Conservation (phyloP, 2,797 vertebrate species). For the Apodemus agrarius region DNA sequence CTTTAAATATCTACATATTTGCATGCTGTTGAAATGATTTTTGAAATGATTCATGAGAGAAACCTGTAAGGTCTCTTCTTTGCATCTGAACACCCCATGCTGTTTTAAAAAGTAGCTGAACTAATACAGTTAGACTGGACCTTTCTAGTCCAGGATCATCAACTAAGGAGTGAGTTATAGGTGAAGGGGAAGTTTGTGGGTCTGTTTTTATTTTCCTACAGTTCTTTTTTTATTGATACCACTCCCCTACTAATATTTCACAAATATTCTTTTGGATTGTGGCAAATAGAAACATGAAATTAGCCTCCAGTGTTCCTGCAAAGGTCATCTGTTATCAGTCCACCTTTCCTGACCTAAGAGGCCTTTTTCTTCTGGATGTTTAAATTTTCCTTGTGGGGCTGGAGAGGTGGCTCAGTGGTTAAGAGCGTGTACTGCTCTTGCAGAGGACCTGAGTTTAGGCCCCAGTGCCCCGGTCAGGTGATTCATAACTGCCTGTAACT, state of each 20-base stretch:
- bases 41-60: neutral
- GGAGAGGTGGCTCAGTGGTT: neutral
- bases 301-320: neutral
- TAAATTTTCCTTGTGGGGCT: neutral
- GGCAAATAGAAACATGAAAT: neutral
- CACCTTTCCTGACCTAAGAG: neutral
- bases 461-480: neutral
- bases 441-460: neutral
- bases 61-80: neutral
- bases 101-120: neutral
- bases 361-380: neutral
- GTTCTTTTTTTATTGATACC: neutral
- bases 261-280: neutral
- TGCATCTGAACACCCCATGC: neutral
- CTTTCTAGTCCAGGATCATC: neutral
- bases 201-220: neutral
- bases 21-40: neutral
- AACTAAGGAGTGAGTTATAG: neutral
- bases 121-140: neutral
- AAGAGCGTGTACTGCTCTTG: neutral
- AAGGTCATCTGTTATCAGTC: neutral
- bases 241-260: neutral
- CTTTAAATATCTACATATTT: slow-evolving; percentile 33
- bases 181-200: neutral
- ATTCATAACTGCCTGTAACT: neutral